Base-by-base conservation (phyloP, 2,888 invertebrate species). In the Bhutanitis thaidina region DNA sequence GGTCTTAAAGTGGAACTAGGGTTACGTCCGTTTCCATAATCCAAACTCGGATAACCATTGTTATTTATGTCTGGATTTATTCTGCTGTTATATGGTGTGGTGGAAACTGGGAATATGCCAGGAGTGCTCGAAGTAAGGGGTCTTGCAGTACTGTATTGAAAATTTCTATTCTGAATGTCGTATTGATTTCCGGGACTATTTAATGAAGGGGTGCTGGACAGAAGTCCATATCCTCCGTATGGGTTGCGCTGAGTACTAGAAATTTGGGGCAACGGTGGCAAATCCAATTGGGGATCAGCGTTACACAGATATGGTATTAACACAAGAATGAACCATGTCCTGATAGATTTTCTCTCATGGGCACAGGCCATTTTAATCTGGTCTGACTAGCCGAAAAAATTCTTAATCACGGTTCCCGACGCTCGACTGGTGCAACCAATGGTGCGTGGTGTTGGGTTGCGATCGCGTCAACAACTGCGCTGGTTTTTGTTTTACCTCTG, bases 1-100 rank as follows among this genome's bases (percentile, higher is more conserved):
- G 62, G 64, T 32, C 78, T 58, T 0, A 61, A 45, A 0, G 82
- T 80, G 0, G 83, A 80, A 48, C 82, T 84, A 0, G 78, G 80
- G 37, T 68, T 77, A 1, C 78, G 58, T 30, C 73, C 73, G 37
- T 77, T 79, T 1, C 77, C 81, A 39, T 77, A 79, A 53, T 80
- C 81, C 12, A 74, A 35, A 40, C 61, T 84, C 0, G 89, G 89
- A 50, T 82, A 83, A 1, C 90, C 90, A 43, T 90, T 88, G 49
- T 86, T 90, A 49, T 71, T 89, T 39, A 90, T 84, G 57, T 89
- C 90, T 0, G 90, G 89, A 52, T 76, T 90, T 3, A 90, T 78
- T 10, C 77, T 53, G 13, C 58, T 67, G 45, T 64, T 75, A 43
- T 65, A 78, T 7, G 84, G 82, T 0, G 86, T 88, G 0, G 86